Evolutionary conservation across 2,797 vertebrate species (phyloP), one percentile per base, ranked within the genome.

Genomic region (Cyprinodon diabolis): DNA sequence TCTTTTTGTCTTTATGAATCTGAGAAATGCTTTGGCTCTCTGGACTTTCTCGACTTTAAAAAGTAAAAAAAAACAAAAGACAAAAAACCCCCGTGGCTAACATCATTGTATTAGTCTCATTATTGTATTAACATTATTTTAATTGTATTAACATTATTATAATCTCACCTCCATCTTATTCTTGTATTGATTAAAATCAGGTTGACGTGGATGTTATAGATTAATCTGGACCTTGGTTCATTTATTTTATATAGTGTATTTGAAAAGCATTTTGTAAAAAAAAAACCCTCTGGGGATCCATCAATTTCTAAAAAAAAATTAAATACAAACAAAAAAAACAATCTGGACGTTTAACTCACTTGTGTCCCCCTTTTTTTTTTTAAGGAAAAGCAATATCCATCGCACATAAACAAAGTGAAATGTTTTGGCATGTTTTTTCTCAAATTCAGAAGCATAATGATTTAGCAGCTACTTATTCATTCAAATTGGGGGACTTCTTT

Each of bases 91-190:
- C 68, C 60, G n/a, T 37, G 70, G 58, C 40, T 57, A 19, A 11
- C n/a, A 55, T 55, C n/a, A 71, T 86, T 76, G 48, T n/a, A 35
- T 76, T n/a, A 67, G 58, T 63, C 30, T 30, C 30, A 30, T 30
- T 30, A 30, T 30, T 30, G 30, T 30, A 30, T 30, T 30, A 30
- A 30, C 30, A 30, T 30, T 30, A 30, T 30, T 30, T 30, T 30
- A 30, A 30, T 30, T 30, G 30, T 30, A 30, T 30, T 30, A 30
- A 30, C 30, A 30, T 30, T 30, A 3, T 79, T 74, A 75, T 78
- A 77, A 78, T 70, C 63, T 56, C 10, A 80, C 84, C 86, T 85
- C 63, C 80, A 86, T 87, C 69, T 80, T 71, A 84, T 90, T 89
- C 81, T 81, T 48, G 79, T 74, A 91, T 87, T 78, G 87, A 90